Conservation (phyloP, 1,140 invertebrate species). For the Phymastichus coffea region DNA sequence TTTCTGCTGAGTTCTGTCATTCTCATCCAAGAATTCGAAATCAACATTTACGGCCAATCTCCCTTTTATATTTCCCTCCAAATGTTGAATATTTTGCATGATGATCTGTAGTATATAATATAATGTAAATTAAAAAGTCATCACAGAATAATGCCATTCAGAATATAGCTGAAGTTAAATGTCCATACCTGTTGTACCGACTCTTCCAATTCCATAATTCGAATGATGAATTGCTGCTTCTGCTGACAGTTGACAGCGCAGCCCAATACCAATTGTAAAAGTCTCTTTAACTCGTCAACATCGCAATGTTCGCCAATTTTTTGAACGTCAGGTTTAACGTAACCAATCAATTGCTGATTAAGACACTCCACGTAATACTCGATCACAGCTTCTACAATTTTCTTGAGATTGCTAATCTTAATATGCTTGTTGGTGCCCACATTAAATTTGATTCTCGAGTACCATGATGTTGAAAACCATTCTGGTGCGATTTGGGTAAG, state of each 20-base stretch:
- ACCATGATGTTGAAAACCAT: conserved; percentile 72
- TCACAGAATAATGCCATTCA: too few species aligned
- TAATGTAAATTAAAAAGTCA: neutral
- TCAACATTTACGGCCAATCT: conserved; percentile 57
- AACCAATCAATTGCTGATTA: conserved; percentile 77
- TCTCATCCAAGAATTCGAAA: conserved; percentile 57
- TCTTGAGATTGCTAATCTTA: conserved; percentile 91
- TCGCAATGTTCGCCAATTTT: conserved; percentile 85
- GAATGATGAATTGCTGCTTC: conserved; percentile 89
- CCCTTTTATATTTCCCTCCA: conserved; percentile 68
- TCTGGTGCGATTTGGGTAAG: conserved; percentile 79
- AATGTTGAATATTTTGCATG: conserved; percentile 93
- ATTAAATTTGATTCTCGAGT: conserved; percentile 84
- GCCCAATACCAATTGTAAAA: conserved; percentile 89
- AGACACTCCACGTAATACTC: conserved; percentile 88
- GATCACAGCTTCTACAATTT: conserved; percentile 83
- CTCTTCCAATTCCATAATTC: conserved; percentile 90
- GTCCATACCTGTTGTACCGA: conserved; percentile 72
- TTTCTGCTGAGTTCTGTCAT: conserved; percentile 61
- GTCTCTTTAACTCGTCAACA: conserved; percentile 72
- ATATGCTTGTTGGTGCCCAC: conserved; percentile 83
- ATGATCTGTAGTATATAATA: conserved; percentile 65
- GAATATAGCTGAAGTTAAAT: too few species aligned
- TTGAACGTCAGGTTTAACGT: conserved; percentile 79
- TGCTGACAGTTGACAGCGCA: conserved; percentile 92